Evolutionary conservation across 2,113 vertebrate genomes (phyloP), one percentile per base, ranked within the genome.

Genomic region (Arenaria interpres): DNA sequence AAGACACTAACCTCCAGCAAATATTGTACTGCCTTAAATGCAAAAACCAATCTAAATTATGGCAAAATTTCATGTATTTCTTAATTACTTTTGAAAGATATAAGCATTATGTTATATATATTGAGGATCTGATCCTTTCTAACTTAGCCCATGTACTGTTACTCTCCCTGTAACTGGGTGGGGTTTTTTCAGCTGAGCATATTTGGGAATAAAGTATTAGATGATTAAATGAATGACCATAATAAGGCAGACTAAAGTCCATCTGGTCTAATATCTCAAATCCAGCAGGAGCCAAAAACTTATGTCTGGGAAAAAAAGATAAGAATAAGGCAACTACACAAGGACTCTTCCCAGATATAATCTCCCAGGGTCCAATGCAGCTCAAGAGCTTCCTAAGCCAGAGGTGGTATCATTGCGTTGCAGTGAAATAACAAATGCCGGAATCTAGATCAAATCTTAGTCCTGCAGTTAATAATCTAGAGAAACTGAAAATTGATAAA

Each of bases 1-100:
- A 96, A 76, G 67, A 90, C 72, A 88, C 37, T 87, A 84, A 84
- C 16, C 91, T 91, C 51, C 90, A 93, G 59, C 84, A 91, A 90
- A 95, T 56, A 80, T 78, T 85, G 32, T 9, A 41, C 19, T 54
- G 71, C 13, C 69, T 62, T 71, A 87, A 74, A 85, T 66, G 35
- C 21, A 66, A 27, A 78, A 77, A 53, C 27, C 32, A 64, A 73
- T 54, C 43, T 83, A 54, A 84, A 45, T 56, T 50, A 71, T 7
- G 6, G 62, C n/a, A 63, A 67, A 59, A 64, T 46, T 75, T 90
- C n/a, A 79, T 68, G 21, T 32, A 22, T 54, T 85, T 48, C 35
- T 81, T 72, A 85, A 75, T 76, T 75, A 37, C 21, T 72, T 89
- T 59, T 59, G 32, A 88, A 92, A 57, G 28, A 16, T 4, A 4